These are phyloP conservation scores for Oceanodroma tethys DNA, from an alignment of 2,113 vertebrate genomes.

Conservation along the genomic window DNA sequence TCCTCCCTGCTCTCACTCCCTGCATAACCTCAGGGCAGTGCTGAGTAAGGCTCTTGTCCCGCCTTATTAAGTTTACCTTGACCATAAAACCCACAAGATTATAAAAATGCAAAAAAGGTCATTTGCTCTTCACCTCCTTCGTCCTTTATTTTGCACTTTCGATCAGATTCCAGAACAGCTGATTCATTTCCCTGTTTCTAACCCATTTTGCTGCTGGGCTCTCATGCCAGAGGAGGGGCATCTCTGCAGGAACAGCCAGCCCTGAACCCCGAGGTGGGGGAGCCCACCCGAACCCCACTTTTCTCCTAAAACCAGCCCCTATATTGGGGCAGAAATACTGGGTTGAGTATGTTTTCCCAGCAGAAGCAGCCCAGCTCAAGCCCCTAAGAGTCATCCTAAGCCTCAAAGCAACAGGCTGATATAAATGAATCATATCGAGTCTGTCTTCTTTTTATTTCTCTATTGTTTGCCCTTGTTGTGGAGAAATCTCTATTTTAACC, in stretches of 20 bases:
- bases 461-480: conserved; percentile 56
- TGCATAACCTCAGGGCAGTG: neutral
- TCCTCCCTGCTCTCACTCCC: neutral
- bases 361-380: neutral
- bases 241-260: neutral
- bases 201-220: neutral
- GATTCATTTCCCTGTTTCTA: neutral
- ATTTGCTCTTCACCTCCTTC: neutral
- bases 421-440: conserved; percentile 25
- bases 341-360: neutral
- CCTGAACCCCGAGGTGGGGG: rapidly evolving
- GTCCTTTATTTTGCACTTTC: neutral
- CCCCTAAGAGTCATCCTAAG: neutral
- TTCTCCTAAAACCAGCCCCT: neutral
- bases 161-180: neutral
- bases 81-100: neutral
- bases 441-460: conserved; percentile 50
- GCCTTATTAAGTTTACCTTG: neutral
- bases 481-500: conserved; percentile 74
- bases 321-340: neutral
- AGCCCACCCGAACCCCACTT: neutral
- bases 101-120: neutral
- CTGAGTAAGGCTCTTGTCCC: neutral
- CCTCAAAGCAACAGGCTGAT: neutral
- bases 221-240: neutral